These are phyloP conservation scores for Pseudotriccus pelzelni DNA, from an alignment of 2,797 vertebrate species.

Conservation along the genomic window DNA sequence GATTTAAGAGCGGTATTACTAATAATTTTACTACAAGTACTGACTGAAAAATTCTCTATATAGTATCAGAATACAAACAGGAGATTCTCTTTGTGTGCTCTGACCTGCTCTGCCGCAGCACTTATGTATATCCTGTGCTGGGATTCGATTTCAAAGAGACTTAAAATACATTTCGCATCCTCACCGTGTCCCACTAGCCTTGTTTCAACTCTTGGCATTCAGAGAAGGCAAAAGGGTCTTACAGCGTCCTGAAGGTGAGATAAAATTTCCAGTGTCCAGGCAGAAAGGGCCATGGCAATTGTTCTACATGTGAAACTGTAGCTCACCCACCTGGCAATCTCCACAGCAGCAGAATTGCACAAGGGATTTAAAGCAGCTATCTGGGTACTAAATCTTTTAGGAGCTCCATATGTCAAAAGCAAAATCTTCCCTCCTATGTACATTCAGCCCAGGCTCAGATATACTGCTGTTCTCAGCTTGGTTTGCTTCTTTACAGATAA, in stretches of 20 bases:
- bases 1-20: neutral
- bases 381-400: neutral
- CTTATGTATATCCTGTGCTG: neutral
- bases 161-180: neutral
- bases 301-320: neutral
- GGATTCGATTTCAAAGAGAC: neutral
- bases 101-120: neutral
- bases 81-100: neutral
- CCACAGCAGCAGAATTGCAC: neutral
- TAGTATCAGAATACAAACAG: neutral
- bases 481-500: neutral
- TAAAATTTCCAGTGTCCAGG: neutral
- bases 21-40: neutral
- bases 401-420: neutral
- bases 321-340: neutral
- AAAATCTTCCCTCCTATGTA: neutral
- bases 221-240: neutral
- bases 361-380: neutral
- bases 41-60: neutral
- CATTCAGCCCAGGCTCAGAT: neutral
- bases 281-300: neutral
- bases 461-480: neutral
- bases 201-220: neutral
- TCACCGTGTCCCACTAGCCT: neutral
- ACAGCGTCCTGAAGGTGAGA: neutral